Base-by-base conservation (phyloP, 2,113 vertebrate genomes). In the Pachyramphus minor region DNA sequence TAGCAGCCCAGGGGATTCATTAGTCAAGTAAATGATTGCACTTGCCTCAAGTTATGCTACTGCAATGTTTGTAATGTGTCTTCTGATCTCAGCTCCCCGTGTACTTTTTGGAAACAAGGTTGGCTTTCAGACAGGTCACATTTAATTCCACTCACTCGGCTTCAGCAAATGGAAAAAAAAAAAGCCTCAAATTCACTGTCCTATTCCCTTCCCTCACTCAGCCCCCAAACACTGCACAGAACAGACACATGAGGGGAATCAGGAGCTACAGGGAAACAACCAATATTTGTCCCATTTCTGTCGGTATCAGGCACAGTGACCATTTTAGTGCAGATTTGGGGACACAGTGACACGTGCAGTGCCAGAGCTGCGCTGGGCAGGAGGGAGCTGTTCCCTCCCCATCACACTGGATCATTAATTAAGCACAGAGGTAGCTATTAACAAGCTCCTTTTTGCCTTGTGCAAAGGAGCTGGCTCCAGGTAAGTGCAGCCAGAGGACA, bases 21-120 rank as follows among this genome's bases (percentile, higher is more conserved):
- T 97, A 97, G 91, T 94, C 95, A 95, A 95, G 95, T 96, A 96
- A 97, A 96, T 91, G 82, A 97, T 91, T 97, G 93, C 84, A 93
- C 84, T 96, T 95, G 95, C 92, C 93, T 97, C 92, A 86, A 96
- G 88, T 93, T 96, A 85, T 74, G 87, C 96, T 98, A 97, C 96
- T 94, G 96, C 79, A 96, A 86, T 94, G 88, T 97, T 96, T 96
- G 92, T 93, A 97, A 95, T 52, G n/a, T 69, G 84, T 94, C 94
- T 96, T 96, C 95, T 95, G 95, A 96, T 93, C 87, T 94, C 66
- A 8, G 88, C 69, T 97, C 95, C 83, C 92, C 59, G 4, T 68
- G 77, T 77, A 87, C 83, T 87, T 77, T 89, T 28, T 84, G 91
- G 93, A 95, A 96, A 97, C 85, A 90, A 96, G 84, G 76, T 60